Evolutionary conservation across 2,888 invertebrate genomes (phyloP), one percentile per base, ranked within the genome.

Genomic region (Flabesymbios commensalis): DNA sequence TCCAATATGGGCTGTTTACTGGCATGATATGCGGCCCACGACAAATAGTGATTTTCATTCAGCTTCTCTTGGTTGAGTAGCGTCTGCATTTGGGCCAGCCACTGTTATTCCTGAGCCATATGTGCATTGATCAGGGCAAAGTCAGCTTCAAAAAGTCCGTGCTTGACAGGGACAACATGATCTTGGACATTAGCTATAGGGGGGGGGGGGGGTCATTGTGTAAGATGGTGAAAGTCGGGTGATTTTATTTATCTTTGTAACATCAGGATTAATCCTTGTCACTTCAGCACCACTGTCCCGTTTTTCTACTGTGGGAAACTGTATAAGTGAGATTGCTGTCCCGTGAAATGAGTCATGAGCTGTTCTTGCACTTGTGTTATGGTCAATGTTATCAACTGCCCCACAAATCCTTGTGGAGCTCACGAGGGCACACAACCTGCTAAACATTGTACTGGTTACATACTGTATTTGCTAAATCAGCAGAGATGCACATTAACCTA

Each of bases 301-400:
- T 14, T 52, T 33, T 3, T 62, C 61, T 52, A 10, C 10, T 26
- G 32, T 39, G 42, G 63, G 64, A 56, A 67, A 63, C 42, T 66
- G 67, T 36, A 67, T 67, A n/a, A 67, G 5, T 3, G 69, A 69
- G 26, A 69, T 65, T n/a, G 58, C 61, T 3, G 68, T 68, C 2
- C 70, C 69, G 53, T 71, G 67, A 29, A 65, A 65, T 7, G 64
- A 61, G 22, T 33, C 43, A 10, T 22, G 47, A 14, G 67, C 61
- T 26, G 63, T 66, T n/a, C 64, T 61, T 41, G 68, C 41, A 39
- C 51, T 57, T 29, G 68, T 65, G 47, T 68, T 72, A 42, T 68
- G 68, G 41, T 72, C 70, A 29, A 67, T 70, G 52, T 67, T 72
- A 43, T 72, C 69, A 24, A 71, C 57, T 17, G 69, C 69, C 24